These are phyloP conservation scores for Sweltsa coloradensis DNA, from an alignment of 1,140 invertebrate genomes.

Conservation along the genomic window DNA sequence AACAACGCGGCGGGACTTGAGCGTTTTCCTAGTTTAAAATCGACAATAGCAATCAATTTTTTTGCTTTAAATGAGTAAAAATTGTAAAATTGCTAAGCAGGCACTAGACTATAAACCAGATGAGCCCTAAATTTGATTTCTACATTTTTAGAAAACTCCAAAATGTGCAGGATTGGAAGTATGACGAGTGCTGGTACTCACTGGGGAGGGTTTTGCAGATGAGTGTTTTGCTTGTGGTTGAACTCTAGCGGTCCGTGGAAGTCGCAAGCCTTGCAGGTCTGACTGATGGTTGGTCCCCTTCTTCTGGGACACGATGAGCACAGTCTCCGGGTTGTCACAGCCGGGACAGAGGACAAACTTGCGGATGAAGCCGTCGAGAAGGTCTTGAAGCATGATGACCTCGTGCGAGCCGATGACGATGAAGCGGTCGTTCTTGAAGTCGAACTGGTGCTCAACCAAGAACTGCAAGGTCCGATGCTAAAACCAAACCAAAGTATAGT, in stretches of 20 bases:
- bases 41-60: too few species aligned
- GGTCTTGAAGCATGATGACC: conserved; percentile 86
- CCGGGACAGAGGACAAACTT: conserved; percentile 96
- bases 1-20: too few species aligned
- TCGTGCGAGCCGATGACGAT: conserved; percentile 99
- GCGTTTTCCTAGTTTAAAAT: too few species aligned
- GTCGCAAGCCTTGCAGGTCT: conserved; percentile 96
- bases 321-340: conserved; percentile 98
- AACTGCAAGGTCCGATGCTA: too few species aligned
- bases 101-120: too few species aligned
- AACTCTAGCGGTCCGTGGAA: conserved; percentile 83
- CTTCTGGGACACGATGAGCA: conserved; percentile 74
- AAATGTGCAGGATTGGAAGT: too few species aligned
- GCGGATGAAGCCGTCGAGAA: conserved; percentile 93
- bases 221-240: conserved; percentile 95
- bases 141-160: too few species aligned
- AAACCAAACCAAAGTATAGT: too few species aligned
- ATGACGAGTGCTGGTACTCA: conserved; percentile 23
- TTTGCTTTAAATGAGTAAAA: too few species aligned
- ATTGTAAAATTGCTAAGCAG: too few species aligned
- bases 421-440: conserved; percentile 97
- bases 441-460: too few species aligned
- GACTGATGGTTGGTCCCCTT: conserved; percentile 84
- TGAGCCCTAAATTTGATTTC: too few species aligned
- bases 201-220: conserved; percentile 95